A percentile compares a stretch with the other conserved stretches of the same genome.
phyloP scores from a whole-genome alignment of 2,888 invertebrate genomes.

The Eristalis intricaria region DNA sequence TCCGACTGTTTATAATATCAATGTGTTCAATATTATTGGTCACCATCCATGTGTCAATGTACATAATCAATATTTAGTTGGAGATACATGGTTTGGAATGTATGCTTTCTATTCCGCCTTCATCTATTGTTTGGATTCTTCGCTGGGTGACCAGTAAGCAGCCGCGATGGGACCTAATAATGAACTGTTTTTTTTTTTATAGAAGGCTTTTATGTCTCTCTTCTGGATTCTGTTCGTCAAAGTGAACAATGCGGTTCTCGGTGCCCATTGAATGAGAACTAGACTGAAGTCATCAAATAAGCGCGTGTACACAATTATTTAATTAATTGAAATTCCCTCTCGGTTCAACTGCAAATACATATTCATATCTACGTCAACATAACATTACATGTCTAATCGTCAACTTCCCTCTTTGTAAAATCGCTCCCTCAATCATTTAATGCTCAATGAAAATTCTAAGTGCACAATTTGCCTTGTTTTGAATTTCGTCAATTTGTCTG shows the following conservation, averaged over 20 bases:
- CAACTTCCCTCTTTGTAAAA: background rate
- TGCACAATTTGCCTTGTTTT: background rate
- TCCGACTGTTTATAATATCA: background rate
- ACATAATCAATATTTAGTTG: background rate
- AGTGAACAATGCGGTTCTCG: background rate
- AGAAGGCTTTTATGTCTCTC: background rate
- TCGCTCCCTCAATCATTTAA: background rate
- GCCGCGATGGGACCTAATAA: background rate
- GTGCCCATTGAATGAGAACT: too few species aligned
- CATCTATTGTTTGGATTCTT: background rate
- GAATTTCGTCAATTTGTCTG: background rate
- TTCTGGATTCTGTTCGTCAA: background rate
- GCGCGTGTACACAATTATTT: background rate
- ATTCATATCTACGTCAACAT: background rate
- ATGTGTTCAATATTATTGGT: background rate
- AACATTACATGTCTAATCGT: background rate
- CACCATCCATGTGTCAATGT: background rate
- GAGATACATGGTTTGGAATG: background rate
- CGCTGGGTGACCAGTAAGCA: background rate
- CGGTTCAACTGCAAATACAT: too few species aligned
- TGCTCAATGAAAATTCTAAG: background rate
- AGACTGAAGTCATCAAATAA: background rate
- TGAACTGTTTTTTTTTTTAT: background rate
- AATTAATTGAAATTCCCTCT: background rate
- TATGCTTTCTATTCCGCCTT: background rate